These are phyloP conservation scores for Diglossa cyanea DNA, from an alignment of 2,797 vertebrate genomes.

Conservation along the genomic window DNA sequence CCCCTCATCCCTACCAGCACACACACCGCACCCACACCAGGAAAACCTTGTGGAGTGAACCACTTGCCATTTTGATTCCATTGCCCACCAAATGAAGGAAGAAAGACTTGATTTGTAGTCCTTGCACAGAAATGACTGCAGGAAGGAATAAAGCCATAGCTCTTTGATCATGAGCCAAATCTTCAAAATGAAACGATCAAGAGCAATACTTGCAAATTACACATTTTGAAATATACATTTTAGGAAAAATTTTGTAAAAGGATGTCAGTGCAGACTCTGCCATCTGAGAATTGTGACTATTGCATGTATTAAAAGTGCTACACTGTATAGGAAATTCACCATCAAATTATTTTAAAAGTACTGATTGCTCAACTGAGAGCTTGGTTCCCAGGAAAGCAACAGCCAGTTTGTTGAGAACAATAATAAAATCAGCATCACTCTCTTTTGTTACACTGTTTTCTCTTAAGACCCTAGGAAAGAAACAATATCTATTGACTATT, in stretches of 20 bases:
- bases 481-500: conserved; percentile 32
- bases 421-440: conserved; percentile 17
- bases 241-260: not conserved
- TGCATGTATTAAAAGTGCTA: not conserved
- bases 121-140: not conserved
- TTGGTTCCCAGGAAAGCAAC: not conserved
- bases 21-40: not conserved
- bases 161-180: not conserved
- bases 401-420: not conserved
- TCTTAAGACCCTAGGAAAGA: conserved; percentile 12
- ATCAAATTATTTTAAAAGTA: not conserved
- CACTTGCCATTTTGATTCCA: not conserved
- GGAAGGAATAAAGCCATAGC: not conserved
- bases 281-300: not conserved
- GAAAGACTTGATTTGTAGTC: not conserved
- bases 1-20: not conserved
- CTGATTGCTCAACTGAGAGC: not conserved
- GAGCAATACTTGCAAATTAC: not conserved
- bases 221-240: not conserved
- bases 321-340: not conserved
- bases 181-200: not conserved
- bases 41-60: not conserved
- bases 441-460: conserved; percentile 33
- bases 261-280: not conserved
- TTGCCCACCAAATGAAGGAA: not conserved